These are phyloP conservation scores for Tetheella fluctuosa DNA, from an alignment of 2,888 invertebrate species.

Conservation along the genomic window DNA sequence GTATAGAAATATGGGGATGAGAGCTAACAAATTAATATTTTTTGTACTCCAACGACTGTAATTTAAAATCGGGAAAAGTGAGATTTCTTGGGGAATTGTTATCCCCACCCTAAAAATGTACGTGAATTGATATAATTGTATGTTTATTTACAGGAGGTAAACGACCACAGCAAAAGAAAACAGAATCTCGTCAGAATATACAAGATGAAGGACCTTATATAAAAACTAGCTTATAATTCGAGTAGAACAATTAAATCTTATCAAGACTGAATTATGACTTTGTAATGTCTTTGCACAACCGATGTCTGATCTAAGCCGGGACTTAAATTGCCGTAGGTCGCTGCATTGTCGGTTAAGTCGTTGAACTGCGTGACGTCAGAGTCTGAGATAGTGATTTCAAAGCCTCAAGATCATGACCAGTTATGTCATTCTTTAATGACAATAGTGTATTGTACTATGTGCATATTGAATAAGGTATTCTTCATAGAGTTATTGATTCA, in stretches of 20 bases:
- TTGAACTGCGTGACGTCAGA: neutral
- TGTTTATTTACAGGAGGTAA: slow-evolving; percentile 5
- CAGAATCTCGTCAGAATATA: slow-evolving; percentile 1
- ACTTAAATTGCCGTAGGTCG: neutral
- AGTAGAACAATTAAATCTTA: neutral
- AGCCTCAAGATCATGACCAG: neutral
- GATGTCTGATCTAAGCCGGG: neutral
- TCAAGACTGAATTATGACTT: neutral
- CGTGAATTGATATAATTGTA: neutral
- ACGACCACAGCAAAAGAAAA: neutral
- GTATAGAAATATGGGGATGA: too few relatives aligned
- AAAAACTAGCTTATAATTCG: slow-evolving; percentile 7
- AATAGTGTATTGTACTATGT: slow-evolving; percentile 5
- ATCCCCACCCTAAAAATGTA: too few relatives aligned
- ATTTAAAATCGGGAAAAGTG: too few relatives aligned
- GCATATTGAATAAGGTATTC: neutral
- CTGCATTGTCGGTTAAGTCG: neutral
- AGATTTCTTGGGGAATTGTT: too few relatives aligned
- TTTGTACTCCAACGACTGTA: too few relatives aligned
- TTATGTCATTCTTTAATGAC: neutral
- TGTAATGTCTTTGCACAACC: neutral
- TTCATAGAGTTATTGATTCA: neutral
- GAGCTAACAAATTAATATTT: too few relatives aligned
- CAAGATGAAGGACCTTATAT: neutral
- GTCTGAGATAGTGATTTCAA: neutral